A percentile compares a stretch with the other conserved stretches of the same genome.
Conservation (phyloP, 2,797 vertebrate genomes). For the Yasuhikotakia modesta region DNA sequence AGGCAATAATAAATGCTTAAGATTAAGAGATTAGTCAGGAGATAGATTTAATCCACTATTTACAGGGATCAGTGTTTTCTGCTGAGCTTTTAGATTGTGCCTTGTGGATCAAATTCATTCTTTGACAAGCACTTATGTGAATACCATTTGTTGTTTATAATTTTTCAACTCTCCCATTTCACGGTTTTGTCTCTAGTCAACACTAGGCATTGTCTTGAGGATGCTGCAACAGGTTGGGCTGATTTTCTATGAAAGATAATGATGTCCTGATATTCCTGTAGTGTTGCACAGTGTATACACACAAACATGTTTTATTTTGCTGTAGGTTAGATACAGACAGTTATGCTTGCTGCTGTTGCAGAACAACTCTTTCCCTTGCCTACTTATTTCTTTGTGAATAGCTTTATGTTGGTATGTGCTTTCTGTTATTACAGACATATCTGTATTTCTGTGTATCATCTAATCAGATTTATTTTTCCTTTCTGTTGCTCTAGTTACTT, state of each 20-base stretch:
- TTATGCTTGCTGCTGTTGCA: constrained; percentile 8
- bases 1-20: constrained; percentile 24
- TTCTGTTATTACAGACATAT: constrained; percentile 28
- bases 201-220: constrained; percentile 76
- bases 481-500: background rate
- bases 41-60: constrained; percentile 39
- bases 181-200: constrained; percentile 66
- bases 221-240: constrained; percentile 79
- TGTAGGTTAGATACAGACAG: constrained; percentile 12
- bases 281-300: background rate
- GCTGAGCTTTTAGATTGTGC: constrained; percentile 25
- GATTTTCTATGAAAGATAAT: constrained; percentile 41
- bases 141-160: constrained; percentile 37
- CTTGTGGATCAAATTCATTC: constrained; percentile 25
- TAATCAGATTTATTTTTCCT: constrained; percentile 40
- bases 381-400: constrained; percentile 5
- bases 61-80: constrained; percentile 9
- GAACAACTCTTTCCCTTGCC: background rate
- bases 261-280: constrained; percentile 20
- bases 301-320: background rate
- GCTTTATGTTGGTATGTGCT: constrained; percentile 24
- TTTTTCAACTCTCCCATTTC: constrained; percentile 48
- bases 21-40: constrained; percentile 29
- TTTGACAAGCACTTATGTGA: constrained; percentile 14
- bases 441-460: constrained; percentile 5